phyloP scores from a whole-genome alignment of 2,113 vertebrate species.

The Rhombomys opimus region DNA sequence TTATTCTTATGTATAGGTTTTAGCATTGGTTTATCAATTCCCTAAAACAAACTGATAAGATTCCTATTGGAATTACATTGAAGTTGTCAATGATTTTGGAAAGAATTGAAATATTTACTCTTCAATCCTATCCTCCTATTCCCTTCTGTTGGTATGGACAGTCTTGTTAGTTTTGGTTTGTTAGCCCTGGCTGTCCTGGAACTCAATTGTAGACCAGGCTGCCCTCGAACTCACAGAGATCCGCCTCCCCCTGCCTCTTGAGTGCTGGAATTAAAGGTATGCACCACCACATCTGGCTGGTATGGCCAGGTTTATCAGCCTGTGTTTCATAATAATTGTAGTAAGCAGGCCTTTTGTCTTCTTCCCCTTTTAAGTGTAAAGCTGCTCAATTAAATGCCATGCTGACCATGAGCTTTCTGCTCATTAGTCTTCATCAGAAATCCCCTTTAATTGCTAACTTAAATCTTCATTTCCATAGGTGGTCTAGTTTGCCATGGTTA shows the following conservation, averaged over 20 bases:
- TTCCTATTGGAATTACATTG: conserved; percentile 9
- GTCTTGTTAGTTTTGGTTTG: neutral
- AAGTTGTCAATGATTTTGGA: conserved; percentile 26
- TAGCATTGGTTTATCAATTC: conserved; percentile 1
- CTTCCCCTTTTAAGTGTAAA: neutral
- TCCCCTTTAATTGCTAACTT: neutral
- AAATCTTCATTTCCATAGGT: neutral
- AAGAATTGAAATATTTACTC: neutral
- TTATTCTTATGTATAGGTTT: neutral
- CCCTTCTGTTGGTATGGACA: neutral
- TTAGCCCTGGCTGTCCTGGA: no score
- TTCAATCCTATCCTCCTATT: neutral
- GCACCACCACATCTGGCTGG: no score
- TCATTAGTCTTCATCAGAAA: neutral
- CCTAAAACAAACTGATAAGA: conserved; percentile 2
- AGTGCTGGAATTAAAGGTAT: no score
- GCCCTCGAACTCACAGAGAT: no score
- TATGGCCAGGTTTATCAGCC: neutral
- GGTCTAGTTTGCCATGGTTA: neutral
- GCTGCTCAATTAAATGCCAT: neutral
- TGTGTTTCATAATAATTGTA: neutral
- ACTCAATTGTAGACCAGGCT: no score
- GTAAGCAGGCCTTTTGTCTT: neutral
- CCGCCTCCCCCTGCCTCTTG: no score
- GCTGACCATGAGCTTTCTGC: neutral